Conservation (phyloP, 2,888 invertebrate species). For the Zhengitettix transpicula region DNA sequence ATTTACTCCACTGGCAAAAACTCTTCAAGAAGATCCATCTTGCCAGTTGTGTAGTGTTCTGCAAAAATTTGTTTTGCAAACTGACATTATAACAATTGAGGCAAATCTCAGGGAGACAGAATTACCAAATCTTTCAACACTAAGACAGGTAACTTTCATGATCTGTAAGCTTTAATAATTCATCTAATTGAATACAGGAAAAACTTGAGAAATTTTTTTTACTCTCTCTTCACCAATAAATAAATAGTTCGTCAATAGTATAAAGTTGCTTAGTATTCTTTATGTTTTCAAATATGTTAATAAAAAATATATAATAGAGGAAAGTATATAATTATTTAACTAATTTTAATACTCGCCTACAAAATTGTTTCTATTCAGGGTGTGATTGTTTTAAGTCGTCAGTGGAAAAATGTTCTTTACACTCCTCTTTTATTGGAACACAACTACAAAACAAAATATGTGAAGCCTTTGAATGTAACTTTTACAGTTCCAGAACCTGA, state of each 20-base stretch:
- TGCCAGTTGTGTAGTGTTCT: conserved; percentile 83
- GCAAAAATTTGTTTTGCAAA: conserved; percentile 64
- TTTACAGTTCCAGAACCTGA: conserved; percentile 72
- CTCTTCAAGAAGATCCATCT: conserved; percentile 87
- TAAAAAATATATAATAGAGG: no score
- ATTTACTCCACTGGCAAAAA: conserved; percentile 72
- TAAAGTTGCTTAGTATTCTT: no score
- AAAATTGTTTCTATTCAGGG: conserved; percentile 36
- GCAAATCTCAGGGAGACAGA: conserved; percentile 66
- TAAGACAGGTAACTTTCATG: conserved; percentile 50
- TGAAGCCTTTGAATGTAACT: conserved; percentile 68
- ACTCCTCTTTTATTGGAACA: conserved; percentile 81
- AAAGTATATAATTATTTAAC: no score
- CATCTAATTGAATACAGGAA: no score
- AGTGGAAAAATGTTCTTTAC: conserved; percentile 93
- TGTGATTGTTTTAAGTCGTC: conserved; percentile 86
- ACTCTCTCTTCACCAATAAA: no score
- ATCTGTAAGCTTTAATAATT: no score
- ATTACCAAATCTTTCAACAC: conserved; percentile 71
- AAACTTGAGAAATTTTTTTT: no score
- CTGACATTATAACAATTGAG: conserved; percentile 62
- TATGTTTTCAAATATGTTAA: no score
- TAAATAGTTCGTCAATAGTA: no score
- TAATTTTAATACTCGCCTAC: no score
- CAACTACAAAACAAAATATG: conserved; percentile 67